Evolutionary conservation across 2,888 invertebrate species (phyloP).

Genomic region (Ariolimax columbianus): DNA sequence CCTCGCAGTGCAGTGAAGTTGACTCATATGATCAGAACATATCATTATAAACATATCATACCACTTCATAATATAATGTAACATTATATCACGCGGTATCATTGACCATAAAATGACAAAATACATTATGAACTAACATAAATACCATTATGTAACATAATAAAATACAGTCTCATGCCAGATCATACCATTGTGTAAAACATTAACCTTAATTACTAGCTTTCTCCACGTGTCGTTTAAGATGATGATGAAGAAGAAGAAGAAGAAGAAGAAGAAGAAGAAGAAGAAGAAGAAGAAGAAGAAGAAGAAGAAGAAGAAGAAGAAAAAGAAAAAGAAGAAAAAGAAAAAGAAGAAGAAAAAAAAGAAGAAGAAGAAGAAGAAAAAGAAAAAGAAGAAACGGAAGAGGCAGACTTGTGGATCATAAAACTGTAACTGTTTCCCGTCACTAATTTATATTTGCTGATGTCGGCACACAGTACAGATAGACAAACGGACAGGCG

Average conservation of each 20-base stretch:
- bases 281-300: too few relatives aligned
- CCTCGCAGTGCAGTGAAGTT: too few relatives aligned
- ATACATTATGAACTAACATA: not conserved
- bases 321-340: not conserved
- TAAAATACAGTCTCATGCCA: too few relatives aligned
- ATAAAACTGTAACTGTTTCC: not conserved
- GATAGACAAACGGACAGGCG: too few relatives aligned
- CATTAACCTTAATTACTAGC: not conserved
- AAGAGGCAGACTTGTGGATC: not conserved
- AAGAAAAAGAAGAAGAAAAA: not conserved
- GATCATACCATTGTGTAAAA: not conserved
- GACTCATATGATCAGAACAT: too few relatives aligned
- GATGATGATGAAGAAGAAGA: too few relatives aligned
- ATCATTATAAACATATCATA: too few relatives aligned
- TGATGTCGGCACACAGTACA: too few relatives aligned
- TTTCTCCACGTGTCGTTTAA: not conserved
- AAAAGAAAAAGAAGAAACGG: not conserved
- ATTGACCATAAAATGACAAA: not conserved
- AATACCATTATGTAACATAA: not conserved
- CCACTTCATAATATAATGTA: too few relatives aligned
- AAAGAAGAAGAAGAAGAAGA: constrained; percentile 3
- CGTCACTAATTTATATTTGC: too few relatives aligned
- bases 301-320: not conserved
- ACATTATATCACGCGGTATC: too few relatives aligned
- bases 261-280: too few relatives aligned